Conservation (phyloP, 2,797 vertebrate species). For the Helarctos malayanus region DNA sequence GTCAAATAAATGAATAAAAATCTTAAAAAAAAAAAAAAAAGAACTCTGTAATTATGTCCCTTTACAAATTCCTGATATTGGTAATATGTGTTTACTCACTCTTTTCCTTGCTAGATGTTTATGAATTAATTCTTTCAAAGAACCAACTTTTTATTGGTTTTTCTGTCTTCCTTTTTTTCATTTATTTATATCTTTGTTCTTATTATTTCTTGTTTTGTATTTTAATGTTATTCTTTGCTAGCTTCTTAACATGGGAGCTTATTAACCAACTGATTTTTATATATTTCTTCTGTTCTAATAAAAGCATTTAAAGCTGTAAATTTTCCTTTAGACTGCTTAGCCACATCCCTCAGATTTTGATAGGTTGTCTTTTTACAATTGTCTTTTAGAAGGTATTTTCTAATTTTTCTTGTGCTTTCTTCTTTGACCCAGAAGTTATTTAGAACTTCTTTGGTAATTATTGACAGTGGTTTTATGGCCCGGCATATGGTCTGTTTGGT, state of each 20-base stretch:
- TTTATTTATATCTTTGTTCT: background rate
- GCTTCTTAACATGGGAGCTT: background rate
- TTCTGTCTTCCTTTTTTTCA: background rate
- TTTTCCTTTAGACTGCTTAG: slow-evolving; percentile 14
- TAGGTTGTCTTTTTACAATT: background rate
- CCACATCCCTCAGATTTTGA: background rate
- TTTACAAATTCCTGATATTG: background rate
- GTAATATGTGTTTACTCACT: background rate
- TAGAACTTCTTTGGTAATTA: background rate
- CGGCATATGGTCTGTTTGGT: background rate
- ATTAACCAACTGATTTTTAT: background rate
- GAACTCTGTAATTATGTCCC: background rate
- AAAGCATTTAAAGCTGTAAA: background rate
- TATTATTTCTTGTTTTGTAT: background rate
- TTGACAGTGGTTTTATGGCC: background rate
- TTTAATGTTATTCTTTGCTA: slow-evolving; percentile 2
- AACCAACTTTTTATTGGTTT: background rate
- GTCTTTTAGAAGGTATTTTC: background rate
- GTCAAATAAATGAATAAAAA: too few relatives aligned
- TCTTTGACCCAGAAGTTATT: background rate
- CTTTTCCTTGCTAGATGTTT: background rate
- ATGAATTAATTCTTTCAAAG: background rate
- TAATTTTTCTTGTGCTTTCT: background rate
- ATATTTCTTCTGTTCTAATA: background rate
- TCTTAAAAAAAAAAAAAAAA: too few relatives aligned